Evolutionary conservation across 35 echinoderm and acorn worm genomes (phyloP).

Genomic region (Strongylocentrotus purpuratus): DNA sequence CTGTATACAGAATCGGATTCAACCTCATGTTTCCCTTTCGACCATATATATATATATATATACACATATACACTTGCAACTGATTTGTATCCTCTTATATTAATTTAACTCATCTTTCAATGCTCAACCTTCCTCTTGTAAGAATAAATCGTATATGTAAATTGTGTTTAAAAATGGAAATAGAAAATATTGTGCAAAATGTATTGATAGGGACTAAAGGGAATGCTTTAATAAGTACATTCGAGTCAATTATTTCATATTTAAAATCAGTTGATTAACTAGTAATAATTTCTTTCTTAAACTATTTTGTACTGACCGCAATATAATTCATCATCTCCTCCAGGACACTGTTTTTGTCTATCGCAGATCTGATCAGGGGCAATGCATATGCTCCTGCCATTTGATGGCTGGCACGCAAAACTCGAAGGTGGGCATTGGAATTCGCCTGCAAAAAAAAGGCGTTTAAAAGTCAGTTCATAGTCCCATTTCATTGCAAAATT

Average conservation of each 20-base stretch:
- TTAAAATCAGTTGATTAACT: not conserved
- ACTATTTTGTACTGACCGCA: not conserved
- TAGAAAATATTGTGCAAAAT: no score
- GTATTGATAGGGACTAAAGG: no score
- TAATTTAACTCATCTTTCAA: no score
- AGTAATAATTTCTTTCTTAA: not conserved
- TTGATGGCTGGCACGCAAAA: not conserved
- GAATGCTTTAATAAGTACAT: not conserved
- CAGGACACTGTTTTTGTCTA: not conserved
- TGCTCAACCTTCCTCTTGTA: no score
- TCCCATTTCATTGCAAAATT: no score
- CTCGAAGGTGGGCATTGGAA: not conserved
- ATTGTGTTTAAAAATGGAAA: no score
- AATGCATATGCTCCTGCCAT: not conserved
- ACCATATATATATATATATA: no score
- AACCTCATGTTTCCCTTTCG: no score
- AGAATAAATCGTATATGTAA: no score
- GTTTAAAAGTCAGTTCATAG: no score
- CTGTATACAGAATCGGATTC: not conserved
- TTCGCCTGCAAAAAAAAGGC: not conserved
- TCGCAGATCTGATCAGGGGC: not conserved
- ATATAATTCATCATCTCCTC: not conserved
- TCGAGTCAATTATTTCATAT: not conserved
- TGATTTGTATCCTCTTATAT: no score
- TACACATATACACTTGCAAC: no score